These are phyloP conservation scores for Watsonalla binaria DNA, from an alignment of 2,888 invertebrate genomes.

Conservation along the genomic window DNA sequence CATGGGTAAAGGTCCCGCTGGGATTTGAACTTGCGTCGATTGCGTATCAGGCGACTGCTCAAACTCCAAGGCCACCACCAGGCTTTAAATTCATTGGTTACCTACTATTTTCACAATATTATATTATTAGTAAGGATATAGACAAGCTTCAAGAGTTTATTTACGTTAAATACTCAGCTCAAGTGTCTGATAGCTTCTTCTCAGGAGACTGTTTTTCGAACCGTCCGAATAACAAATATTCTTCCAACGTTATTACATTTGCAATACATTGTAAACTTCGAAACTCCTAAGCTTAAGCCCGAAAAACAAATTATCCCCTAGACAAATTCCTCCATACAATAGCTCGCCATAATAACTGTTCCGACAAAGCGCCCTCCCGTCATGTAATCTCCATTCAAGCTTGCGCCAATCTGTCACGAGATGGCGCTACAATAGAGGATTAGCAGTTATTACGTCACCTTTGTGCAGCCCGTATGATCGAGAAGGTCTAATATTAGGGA, in stretches of 20 bases:
- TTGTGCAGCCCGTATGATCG: conserved; percentile 70
- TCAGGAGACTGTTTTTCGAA: too few relatives aligned
- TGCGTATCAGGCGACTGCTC: too few relatives aligned
- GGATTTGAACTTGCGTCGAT: too few relatives aligned
- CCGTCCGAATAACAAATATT: too few relatives aligned
- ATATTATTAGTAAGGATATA: too few relatives aligned
- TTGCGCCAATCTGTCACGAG: conserved; percentile 72
- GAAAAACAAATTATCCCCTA: conserved; percentile 62
- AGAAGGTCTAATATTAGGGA: conserved; percentile 71
- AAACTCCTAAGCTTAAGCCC: conserved; percentile 29
- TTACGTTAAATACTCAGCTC: too few relatives aligned
- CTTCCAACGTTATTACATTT: not conserved
- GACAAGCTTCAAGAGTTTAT: too few relatives aligned
- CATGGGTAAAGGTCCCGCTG: too few relatives aligned
- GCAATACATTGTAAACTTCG: conserved; percentile 23
- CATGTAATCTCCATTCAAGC: conserved; percentile 65
- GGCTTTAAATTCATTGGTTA: too few relatives aligned
- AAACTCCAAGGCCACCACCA: too few relatives aligned
- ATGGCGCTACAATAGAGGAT: conserved; percentile 75
- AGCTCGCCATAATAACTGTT: conserved; percentile 50
- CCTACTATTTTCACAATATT: too few relatives aligned
- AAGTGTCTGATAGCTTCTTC: too few relatives aligned
- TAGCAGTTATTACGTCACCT: conserved; percentile 75
- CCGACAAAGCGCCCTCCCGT: conserved; percentile 66
- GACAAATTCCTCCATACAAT: conserved; percentile 43